Conservation (phyloP, 2,797 vertebrate species). For the Schizothorax lantsangensis region DNA sequence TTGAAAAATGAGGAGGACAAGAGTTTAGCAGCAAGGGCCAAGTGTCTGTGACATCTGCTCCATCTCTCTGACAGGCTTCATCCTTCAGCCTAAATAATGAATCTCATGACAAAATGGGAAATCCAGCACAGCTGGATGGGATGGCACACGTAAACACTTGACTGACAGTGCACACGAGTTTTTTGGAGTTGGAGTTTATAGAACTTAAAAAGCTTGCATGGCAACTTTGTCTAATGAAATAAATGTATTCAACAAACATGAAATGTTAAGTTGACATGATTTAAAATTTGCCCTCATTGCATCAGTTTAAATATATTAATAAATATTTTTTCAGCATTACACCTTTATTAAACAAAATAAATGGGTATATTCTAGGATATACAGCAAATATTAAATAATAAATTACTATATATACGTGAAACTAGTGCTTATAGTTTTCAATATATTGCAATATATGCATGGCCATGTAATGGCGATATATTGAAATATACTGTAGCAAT, state of each 20-base stretch:
- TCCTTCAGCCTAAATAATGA: background rate
- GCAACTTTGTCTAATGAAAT: background rate
- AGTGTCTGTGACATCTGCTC: slow-evolving; percentile 36
- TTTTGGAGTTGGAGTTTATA: background rate
- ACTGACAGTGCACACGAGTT: background rate
- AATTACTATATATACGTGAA: too few species aligned
- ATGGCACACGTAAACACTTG: background rate
- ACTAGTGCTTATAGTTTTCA: too few species aligned
- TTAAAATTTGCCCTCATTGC: background rate
- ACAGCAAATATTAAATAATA: background rate
- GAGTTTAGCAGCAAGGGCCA: slow-evolving; percentile 17
- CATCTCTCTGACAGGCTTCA: slow-evolving; percentile 7
- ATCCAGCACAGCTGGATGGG: slow-evolving; percentile 37
- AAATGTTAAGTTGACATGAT: background rate
- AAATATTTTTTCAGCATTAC: background rate
- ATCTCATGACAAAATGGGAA: slow-evolving; percentile 39
- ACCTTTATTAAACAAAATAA: background rate
- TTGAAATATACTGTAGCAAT: too few species aligned
- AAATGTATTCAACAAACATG: background rate
- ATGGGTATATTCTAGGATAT: too few species aligned
- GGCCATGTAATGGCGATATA: too few species aligned
- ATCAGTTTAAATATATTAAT: background rate
- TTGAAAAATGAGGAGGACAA: slow-evolving; percentile 25
- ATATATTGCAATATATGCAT: too few species aligned
- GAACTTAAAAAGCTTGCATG: background rate